These are phyloP conservation scores for Andrena hattorfiana DNA, from an alignment of 2,888 invertebrate genomes.

Conservation along the genomic window DNA sequence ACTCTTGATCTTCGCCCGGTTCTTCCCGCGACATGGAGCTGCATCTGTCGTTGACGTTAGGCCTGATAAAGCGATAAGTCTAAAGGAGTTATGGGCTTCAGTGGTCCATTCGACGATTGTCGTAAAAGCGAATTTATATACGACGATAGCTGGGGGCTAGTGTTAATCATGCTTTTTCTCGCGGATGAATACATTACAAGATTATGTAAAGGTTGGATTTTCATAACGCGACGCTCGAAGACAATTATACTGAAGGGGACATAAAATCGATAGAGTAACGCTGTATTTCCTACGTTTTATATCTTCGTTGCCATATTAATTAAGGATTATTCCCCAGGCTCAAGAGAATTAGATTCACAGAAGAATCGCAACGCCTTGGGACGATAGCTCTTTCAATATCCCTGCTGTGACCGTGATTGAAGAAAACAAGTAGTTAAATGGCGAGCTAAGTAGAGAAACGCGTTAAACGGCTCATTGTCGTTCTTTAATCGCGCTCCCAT, in stretches of 20 bases:
- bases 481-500: background rate
- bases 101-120: background rate
- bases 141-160: background rate
- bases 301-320: background rate
- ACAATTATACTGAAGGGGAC: background rate
- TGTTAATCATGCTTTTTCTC: conserved; percentile 11
- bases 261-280: background rate
- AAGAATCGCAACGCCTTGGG: background rate
- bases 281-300: background rate
- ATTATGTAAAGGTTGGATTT: background rate
- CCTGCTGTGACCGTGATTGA: background rate
- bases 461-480: background rate
- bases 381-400: background rate
- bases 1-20: conserved; percentile 56
- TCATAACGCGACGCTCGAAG: background rate
- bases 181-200: background rate
- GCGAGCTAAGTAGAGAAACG: background rate
- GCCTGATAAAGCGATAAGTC: conserved; percentile 6
- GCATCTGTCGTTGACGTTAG: background rate
- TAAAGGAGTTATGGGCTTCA: conserved; percentile 14
- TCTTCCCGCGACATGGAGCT: conserved; percentile 8
- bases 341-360: background rate
- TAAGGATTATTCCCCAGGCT: background rate
- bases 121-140: conserved; percentile 4
- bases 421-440: background rate